phyloP scores from a whole-genome alignment of 2,888 invertebrate species.

The Hirudinaria manillensis region DNA sequence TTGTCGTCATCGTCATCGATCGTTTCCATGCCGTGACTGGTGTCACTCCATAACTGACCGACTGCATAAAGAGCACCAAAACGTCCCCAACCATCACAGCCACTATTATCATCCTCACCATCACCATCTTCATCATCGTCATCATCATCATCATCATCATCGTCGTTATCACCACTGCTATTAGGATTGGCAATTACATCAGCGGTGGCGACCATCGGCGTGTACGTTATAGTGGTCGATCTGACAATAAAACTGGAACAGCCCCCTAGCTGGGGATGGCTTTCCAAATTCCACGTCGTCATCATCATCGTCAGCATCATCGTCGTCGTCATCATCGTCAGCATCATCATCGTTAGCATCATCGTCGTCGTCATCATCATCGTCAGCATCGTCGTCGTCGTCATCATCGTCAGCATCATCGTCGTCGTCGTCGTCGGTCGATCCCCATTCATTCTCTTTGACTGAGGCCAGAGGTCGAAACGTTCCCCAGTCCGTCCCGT shows the following conservation, averaged over 20 bases:
- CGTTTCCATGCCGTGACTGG: too few relatives aligned
- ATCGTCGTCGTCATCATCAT: conserved; percentile 9
- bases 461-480: not conserved
- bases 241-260: too few relatives aligned
- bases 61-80: not conserved
- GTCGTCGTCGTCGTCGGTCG: not conserved
- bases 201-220: too few relatives aligned
- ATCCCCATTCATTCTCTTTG: not conserved
- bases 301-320: not conserved
- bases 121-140: conserved; percentile 28
- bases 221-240: too few relatives aligned
- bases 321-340: not conserved
- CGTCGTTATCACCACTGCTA: conserved; percentile 5
- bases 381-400: conserved; percentile 14
- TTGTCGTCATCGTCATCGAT: too few relatives aligned
- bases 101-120: conserved; percentile 10
- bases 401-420: conserved; percentile 17
- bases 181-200: too few relatives aligned
- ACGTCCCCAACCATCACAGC: not conserved
- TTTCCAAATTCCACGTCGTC: too few relatives aligned
- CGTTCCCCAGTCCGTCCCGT: too few relatives aligned
- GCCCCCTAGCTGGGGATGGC: too few relatives aligned
- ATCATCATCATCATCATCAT: conserved; percentile 17
- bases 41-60: too few relatives aligned
- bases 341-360: not conserved